Base-by-base conservation (phyloP, 2,888 invertebrate species). In the Lithophane leautieri region DNA sequence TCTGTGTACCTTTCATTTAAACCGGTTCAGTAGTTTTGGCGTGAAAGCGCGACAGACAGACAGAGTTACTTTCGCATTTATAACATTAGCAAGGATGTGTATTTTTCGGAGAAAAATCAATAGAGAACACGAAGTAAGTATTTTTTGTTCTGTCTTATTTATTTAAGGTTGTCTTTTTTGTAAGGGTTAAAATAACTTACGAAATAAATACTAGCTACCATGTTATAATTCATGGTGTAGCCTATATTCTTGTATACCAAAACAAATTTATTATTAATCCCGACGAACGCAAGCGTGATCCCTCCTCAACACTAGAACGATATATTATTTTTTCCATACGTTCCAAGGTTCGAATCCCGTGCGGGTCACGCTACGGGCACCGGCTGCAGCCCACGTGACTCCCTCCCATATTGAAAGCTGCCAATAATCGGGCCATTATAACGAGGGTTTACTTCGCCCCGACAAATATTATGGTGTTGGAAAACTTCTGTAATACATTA, bases 361-460 rank as follows among this genome's bases (percentile, higher is more conserved):
- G 61, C 61, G 74, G 79, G 89, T 89, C 92, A 92, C 92, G 92
- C 88, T 85, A 83, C 54, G 47, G 73, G 85, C 86, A 63, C 89
- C 92, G 87, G 89, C 82, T 91, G 92, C 69, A 73, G n/a, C 44
- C 80, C 92, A 90, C 92, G 92, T 92, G 92, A 90, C 90, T 77
- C 34, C 68, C 69, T 61, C 62, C 62, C 68, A 85, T 89, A 90
- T 90, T 87, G 88, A 81, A 86, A 86, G 80, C 88, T 89, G 86
- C 89, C 90, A 89, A 90, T 89, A 89, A 86, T 85, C 82, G 81
- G 19, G 70, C 50, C 62, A 77, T 76, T 78, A 73, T 83, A 78
- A 87, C 85, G 75, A 87, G 83, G 88, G 87, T 86, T 67, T 77
- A 71, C 77, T 78, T n/a, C 50, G 65, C 22, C 66, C 75, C 80